Evolutionary conservation across 2,888 invertebrate genomes (phyloP), one percentile per base, ranked within the genome.

Genomic region (Lymantria dispar): DNA sequence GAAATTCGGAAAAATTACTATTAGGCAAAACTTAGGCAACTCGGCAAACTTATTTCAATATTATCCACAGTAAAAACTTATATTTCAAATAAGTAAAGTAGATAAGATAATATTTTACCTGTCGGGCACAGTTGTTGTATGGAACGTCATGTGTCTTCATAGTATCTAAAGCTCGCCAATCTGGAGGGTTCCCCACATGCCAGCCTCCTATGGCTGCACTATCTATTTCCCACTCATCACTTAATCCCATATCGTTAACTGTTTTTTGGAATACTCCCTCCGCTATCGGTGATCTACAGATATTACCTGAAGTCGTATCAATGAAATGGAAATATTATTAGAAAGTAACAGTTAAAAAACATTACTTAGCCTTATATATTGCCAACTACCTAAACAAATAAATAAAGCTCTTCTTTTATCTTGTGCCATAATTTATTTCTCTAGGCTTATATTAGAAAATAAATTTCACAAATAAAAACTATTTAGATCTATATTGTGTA

Each of bases 261-360:
- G 95, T 87, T 72, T 97, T 94, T 45, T 93, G 88, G 80, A 98
- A 98, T 7, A 98, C 97, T 1, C 97, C 98, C 82, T 98, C 98
- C 3, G 98, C 98, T 68, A 98, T 98, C 0, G 98, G 98, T 7
- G 98, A 98, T 7, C 98, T 94, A 83, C 98, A 99, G 68, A 98
- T 98, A 77, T 99, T 99, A 10, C 98, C 98, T 96, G 66, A 9
- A 13, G 14, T 12, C 40, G 36, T 22, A 13, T 8, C 22, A 13
- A 31, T 9, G 22, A 22, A 22, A 22, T 22, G 2, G 13, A 9
- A 36, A 30, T 14, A n/a, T 0, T 29, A 36, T 37, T 29, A 14
- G 8, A 8, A 22, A 2, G 5, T 22, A 22, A 22, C 22, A 22
- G 5, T 22, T 22, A 22, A 3, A n/a, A 11, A 8, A 13, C 33